Evolutionary conservation across 2,888 invertebrate genomes (phyloP).

Genomic region (Halocaridina rubra): DNA sequence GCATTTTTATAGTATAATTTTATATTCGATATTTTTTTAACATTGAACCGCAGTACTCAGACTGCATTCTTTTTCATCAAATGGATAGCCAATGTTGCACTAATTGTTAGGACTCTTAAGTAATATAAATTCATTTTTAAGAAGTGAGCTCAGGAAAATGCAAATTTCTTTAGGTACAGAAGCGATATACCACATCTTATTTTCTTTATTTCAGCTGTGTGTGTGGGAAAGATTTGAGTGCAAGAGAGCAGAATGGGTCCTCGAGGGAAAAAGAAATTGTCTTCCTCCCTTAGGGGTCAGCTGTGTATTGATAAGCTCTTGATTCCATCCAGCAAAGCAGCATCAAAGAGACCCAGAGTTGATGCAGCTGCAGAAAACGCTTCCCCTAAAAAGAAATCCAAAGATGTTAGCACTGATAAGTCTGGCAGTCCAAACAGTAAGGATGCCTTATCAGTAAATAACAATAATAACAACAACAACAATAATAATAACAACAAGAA

Average conservation of each 20-base stretch:
- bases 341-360: background rate
- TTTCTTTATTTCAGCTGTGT: background rate
- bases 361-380: background rate
- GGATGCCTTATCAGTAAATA: background rate
- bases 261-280: conserved; percentile 16
- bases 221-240: too few species aligned
- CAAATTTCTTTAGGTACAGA: too few species aligned
- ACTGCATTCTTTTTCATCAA: too few species aligned
- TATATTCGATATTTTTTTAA: too few species aligned
- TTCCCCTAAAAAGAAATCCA: conserved; percentile 21
- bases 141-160: too few species aligned
- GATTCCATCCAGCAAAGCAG: background rate
- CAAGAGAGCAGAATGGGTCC: conserved; percentile 1
- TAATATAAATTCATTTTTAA: too few species aligned
- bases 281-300: background rate
- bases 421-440: background rate
- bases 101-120: too few species aligned
- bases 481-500: background rate
- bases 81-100: too few species aligned
- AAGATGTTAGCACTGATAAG: background rate
- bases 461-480: conserved; percentile 45
- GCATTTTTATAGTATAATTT: too few species aligned
- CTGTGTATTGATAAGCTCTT: background rate
- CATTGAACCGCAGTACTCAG: too few species aligned
- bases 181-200: background rate